Evolutionary conservation across 2,113 vertebrate genomes (phyloP).

Genomic region (Choloepus hoffmanni): DNA sequence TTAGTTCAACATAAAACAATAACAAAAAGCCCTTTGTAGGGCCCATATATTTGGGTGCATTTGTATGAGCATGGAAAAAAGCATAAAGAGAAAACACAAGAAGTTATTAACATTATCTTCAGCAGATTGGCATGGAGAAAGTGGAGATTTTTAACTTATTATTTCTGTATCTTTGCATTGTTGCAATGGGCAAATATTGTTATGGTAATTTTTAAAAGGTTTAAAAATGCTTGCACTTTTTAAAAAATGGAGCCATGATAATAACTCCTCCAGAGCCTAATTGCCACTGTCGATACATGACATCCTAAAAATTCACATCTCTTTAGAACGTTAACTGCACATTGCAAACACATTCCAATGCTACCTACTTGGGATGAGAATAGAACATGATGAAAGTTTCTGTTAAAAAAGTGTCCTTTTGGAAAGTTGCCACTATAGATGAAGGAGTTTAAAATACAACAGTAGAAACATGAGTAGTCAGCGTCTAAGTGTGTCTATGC

Average conservation of each 20-base stretch:
- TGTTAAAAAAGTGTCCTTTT: background rate
- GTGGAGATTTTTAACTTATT: background rate
- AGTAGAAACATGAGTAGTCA: constrained; percentile 20
- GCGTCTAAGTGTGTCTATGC: background rate
- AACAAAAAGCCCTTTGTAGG: background rate
- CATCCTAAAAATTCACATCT: background rate
- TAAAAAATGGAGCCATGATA: background rate
- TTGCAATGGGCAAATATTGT: background rate
- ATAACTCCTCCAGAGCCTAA: background rate
- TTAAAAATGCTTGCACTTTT: background rate
- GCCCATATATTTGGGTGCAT: background rate
- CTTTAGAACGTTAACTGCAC: background rate
- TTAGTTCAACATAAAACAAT: constrained; percentile 9
- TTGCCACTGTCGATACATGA: background rate
- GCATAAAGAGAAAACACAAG: background rate
- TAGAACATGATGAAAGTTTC: constrained; percentile 42
- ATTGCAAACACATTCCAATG: background rate
- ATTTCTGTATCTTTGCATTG: background rate
- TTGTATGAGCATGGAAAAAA: background rate
- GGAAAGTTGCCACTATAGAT: background rate
- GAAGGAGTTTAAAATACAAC: constrained; percentile 5
- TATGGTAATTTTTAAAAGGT: background rate
- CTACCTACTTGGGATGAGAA: background rate
- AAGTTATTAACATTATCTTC: background rate
- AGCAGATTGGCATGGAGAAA: background rate